Base-by-base conservation (phyloP, 92 coral and sea anemone species). In the Phenganax subtilis region DNA sequence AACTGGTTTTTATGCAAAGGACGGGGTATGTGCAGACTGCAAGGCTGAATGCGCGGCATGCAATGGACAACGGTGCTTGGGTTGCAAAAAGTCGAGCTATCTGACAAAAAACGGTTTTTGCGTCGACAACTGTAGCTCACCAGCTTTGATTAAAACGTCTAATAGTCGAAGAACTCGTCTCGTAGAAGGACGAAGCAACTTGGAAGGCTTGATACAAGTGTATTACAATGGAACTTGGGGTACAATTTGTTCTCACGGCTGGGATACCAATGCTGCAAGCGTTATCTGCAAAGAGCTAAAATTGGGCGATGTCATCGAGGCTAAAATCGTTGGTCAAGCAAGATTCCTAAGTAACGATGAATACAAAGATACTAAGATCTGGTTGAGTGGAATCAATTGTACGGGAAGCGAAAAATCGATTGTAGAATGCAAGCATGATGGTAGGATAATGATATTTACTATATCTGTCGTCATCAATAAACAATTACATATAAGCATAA, bases 211-310 rank as follows among this genome's bases (percentile, higher is more conserved):
- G 37, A 84, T 94, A 61, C 97, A 94, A 74, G 47, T 94, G 44
- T 68, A 83, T 8, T 77, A 87, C 67, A 55, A 88, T 4, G 98
- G 97, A 0, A 71, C 76, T 10, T 94, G 98, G 98, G 98, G 98
- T 5, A 94, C 98, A 16, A 84, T 94, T 1, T 94, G 98, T 61
- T 97, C 89, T 28, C 92, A 94, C 61, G 86, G 82, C 52, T 94
- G 91, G 83, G 91, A 87, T n/a, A 82, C 67, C 12, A 61, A 76
- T 0, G 97, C 90, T 28, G 96, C 91, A 6, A 52, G 17, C 0
- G 98, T 92, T 6, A 90, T 93, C 31, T 94, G 98, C 74, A 89
- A 92, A 4, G 94, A 94, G 71, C 94, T 94, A 7, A 90, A 84
- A 83, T 71, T 90, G 44, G 98, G 98, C 0, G 55, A 20, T 27